These are phyloP conservation scores for Aphidius gifuensis DNA, from an alignment of 1,140 invertebrate genomes.

Conservation along the genomic window DNA sequence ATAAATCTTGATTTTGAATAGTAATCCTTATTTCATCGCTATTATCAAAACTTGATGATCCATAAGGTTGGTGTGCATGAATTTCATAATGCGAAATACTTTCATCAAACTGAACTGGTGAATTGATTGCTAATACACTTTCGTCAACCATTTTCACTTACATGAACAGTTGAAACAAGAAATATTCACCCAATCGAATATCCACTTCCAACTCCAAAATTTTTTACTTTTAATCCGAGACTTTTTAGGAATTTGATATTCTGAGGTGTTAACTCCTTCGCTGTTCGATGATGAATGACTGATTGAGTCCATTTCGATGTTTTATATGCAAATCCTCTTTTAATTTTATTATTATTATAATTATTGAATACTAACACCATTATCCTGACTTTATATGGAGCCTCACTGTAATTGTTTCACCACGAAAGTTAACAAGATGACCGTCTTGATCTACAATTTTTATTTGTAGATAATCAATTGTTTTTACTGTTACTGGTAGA, in stretches of 20 bases:
- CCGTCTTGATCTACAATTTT: too few species aligned
- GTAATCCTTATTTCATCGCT: constrained; percentile 10
- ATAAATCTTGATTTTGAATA: constrained; percentile 42
- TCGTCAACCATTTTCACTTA: constrained; percentile 15
- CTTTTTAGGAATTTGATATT: background rate
- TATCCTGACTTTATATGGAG: too few species aligned
- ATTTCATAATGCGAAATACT: constrained; percentile 40
- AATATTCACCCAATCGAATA: background rate
- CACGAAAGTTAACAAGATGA: too few species aligned
- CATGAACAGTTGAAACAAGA: background rate
- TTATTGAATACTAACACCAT: too few species aligned
- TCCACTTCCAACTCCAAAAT: background rate
- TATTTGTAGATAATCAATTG: too few species aligned
- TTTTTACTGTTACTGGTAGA: too few species aligned
- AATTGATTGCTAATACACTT: constrained; percentile 10
- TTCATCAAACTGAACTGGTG: constrained; percentile 29
- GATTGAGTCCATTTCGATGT: too few species aligned
- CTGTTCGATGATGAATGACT: background rate
- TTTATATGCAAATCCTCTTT: too few species aligned
- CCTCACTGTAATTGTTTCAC: too few species aligned
- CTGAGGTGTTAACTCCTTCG: background rate
- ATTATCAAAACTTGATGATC: constrained; percentile 10
- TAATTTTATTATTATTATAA: too few species aligned
- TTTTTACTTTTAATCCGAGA: background rate
- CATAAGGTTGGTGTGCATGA: constrained; percentile 27